These are phyloP conservation scores for Elaphurus davidianus DNA, from an alignment of 2,113 vertebrate genomes.

Conservation along the genomic window DNA sequence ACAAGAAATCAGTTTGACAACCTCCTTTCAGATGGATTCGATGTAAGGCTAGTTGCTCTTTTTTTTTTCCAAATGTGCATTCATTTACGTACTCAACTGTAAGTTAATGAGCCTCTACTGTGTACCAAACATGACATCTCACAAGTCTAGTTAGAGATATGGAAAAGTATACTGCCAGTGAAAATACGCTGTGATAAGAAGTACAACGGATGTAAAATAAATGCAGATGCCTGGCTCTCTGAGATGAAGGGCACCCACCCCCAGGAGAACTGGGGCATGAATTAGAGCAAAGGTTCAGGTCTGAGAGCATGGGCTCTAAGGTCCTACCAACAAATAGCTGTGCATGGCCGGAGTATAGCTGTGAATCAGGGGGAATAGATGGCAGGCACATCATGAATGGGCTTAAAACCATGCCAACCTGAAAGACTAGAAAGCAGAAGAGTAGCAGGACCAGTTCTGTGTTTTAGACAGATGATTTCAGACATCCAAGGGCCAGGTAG, in stretches of 20 bases:
- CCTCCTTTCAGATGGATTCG: not conserved
- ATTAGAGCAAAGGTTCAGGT: not conserved
- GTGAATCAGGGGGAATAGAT: not conserved
- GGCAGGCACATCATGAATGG: not conserved
- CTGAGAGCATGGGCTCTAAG: not conserved
- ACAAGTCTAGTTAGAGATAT: not conserved
- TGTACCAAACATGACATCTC: not conserved
- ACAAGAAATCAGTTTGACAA: not conserved
- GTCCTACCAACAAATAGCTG: accelerated
- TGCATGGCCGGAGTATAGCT: accelerated
- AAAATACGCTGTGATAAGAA: not conserved
- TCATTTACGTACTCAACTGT: not conserved
- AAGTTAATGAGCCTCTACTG: not conserved
- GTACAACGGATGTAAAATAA: not conserved
- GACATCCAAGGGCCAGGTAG: not conserved
- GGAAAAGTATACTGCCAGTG: not conserved
- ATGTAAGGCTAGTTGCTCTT: not conserved
- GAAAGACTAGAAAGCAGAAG: not conserved
- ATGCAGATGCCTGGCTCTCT: not conserved
- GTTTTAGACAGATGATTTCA: not conserved
- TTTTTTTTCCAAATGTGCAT: not conserved
- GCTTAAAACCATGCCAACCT: not conserved
- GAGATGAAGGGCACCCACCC: not conserved
- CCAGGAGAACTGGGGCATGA: not conserved
- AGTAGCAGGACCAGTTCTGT: not conserved